Evolutionary conservation across 2,888 invertebrate genomes (phyloP).

Genomic region (Napeogenes sylphis): DNA sequence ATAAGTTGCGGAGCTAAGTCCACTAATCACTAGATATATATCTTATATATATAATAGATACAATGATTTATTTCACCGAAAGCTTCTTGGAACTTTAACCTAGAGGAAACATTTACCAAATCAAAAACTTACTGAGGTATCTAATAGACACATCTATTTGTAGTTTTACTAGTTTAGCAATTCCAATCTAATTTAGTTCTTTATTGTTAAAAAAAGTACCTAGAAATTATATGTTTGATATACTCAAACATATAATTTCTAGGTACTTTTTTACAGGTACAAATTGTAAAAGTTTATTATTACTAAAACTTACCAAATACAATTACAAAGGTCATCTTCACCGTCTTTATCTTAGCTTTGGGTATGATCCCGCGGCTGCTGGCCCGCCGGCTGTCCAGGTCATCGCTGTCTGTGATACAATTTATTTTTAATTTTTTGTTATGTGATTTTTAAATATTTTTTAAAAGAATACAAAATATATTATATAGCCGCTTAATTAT

Average conservation of each 20-base stretch:
- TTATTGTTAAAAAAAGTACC: neutral
- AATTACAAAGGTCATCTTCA: conserved; percentile 98
- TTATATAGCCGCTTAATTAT: no score
- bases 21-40: no score
- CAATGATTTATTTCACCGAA: no score
- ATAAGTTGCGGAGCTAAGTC: no score
- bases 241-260: no score
- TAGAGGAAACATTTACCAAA: neutral
- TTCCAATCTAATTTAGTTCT: neutral
- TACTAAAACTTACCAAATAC: conserved; percentile 85
- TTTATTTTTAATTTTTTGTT: neutral
- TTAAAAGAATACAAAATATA: no score
- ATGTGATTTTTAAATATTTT: no score
- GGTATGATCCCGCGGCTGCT: conserved; percentile 96
- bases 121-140: neutral
- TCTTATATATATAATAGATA: no score
- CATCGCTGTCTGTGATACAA: conserved; percentile 61
- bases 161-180: neutral
- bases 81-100: no score
- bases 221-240: no score
- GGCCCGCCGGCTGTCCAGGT: conserved; percentile 81
- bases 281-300: neutral
- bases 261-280: no score
- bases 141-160: conserved; percentile 1
- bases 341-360: conserved; percentile 96